Conservation (phyloP, 2,797 vertebrate genomes). For the Chaetophractus vellerosus region DNA sequence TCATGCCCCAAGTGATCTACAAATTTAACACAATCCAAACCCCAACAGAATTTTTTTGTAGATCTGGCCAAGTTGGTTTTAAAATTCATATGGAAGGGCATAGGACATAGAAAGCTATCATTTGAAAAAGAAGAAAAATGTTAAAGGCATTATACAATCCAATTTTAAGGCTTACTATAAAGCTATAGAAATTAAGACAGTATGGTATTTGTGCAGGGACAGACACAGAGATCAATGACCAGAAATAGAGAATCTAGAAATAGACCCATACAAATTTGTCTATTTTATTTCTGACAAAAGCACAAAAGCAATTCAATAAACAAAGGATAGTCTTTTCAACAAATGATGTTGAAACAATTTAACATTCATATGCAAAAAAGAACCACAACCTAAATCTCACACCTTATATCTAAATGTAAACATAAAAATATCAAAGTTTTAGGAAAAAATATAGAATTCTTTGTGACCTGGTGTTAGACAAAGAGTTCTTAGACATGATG, state of each 20-base stretch:
- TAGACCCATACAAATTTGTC: too few relatives aligned
- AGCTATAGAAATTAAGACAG: too few relatives aligned
- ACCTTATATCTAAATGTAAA: neutral
- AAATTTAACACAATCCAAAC: slow-evolving; percentile 8
- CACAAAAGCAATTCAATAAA: too few relatives aligned
- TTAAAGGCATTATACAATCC: too few relatives aligned
- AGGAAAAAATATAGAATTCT: neutral
- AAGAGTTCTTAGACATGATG: neutral
- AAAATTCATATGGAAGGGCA: too few relatives aligned
- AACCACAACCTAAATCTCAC: neutral
- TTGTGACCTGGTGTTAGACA: neutral
- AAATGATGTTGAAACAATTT: neutral
- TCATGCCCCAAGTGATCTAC: neutral
- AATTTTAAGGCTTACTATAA: too few relatives aligned
- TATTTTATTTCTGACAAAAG: too few relatives aligned
- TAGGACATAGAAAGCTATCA: too few relatives aligned
- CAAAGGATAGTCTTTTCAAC: neutral
- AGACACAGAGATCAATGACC: too few relatives aligned
- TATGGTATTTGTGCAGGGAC: too few relatives aligned
- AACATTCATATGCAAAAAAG: neutral
- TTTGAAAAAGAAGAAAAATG: too few relatives aligned
- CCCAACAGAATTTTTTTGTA: neutral
- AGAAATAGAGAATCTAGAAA: too few relatives aligned
- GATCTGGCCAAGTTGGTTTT: neutral
- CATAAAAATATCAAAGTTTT: neutral